These are phyloP conservation scores for Ceratosolen solmsi DNA, from an alignment of 1,140 invertebrate genomes.

Conservation along the genomic window DNA sequence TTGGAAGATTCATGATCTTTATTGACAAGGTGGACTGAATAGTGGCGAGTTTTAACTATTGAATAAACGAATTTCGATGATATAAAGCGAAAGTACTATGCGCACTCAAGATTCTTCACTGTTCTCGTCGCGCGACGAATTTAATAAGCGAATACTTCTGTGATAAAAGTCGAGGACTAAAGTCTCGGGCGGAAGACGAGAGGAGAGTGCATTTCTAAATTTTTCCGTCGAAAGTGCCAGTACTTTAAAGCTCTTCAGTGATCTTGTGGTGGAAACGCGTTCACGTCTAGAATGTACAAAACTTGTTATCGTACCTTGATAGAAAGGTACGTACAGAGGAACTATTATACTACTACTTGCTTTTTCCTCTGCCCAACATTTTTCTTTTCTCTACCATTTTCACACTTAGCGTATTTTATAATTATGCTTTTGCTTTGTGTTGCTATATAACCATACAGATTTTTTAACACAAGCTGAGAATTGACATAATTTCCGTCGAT, in stretches of 20 bases:
- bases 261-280: constrained; percentile 57
- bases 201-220: constrained; percentile 54
- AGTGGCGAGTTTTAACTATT: neutral
- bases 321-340: constrained; percentile 35
- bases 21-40: no score
- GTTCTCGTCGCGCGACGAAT: neutral
- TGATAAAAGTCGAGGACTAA: constrained; percentile 6
- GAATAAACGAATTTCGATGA: neutral
- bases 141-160: constrained; percentile 24
- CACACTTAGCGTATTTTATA: neutral
- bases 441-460: no score
- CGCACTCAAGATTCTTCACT: neutral
- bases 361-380: neutral
- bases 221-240: constrained; percentile 56
- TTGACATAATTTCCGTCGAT: no score
- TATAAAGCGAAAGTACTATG: neutral
- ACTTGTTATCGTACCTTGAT: constrained; percentile 64
- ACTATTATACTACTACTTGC: neutral
- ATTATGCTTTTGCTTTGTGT: neutral
- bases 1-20: no score
- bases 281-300: constrained; percentile 60
- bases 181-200: constrained; percentile 1
- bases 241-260: constrained; percentile 62
- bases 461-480: no score
- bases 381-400: neutral